These are phyloP conservation scores for Ondatra zibethicus DNA, from an alignment of 2,113 vertebrate species.

Conservation along the genomic window DNA sequence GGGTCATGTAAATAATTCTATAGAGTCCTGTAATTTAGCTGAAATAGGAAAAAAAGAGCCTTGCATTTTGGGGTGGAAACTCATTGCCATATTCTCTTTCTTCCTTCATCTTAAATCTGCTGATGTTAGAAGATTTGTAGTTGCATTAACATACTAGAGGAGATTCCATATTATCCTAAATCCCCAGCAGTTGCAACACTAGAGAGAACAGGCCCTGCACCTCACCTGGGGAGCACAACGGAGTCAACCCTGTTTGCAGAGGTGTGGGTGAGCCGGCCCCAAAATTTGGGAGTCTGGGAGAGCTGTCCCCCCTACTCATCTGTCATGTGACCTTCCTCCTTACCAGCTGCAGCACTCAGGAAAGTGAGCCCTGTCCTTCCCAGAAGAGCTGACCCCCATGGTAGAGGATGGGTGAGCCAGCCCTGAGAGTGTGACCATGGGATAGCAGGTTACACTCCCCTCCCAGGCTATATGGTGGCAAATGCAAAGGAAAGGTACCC, in stretches of 20 bases:
- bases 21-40: background rate
- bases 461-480: too few relatives aligned
- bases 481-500: too few relatives aligned
- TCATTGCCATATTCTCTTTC: background rate
- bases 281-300: fast-evolving
- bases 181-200: background rate
- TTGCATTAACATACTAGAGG: background rate
- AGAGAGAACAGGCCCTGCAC: background rate
- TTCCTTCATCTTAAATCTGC: background rate
- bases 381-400: too few relatives aligned
- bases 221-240: background rate
- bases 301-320: background rate
- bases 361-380: too few relatives aligned
- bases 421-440: too few relatives aligned
- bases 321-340: too few relatives aligned
- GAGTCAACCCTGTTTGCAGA: background rate
- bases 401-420: too few relatives aligned
- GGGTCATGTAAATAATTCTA: background rate
- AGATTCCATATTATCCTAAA: background rate
- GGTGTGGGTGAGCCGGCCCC: background rate
- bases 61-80: background rate
- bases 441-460: too few relatives aligned
- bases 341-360: too few relatives aligned
- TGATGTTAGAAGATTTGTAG: background rate
- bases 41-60: background rate